phyloP scores from a whole-genome alignment of 2,797 vertebrate species.

The Darevskia nairensis region DNA sequence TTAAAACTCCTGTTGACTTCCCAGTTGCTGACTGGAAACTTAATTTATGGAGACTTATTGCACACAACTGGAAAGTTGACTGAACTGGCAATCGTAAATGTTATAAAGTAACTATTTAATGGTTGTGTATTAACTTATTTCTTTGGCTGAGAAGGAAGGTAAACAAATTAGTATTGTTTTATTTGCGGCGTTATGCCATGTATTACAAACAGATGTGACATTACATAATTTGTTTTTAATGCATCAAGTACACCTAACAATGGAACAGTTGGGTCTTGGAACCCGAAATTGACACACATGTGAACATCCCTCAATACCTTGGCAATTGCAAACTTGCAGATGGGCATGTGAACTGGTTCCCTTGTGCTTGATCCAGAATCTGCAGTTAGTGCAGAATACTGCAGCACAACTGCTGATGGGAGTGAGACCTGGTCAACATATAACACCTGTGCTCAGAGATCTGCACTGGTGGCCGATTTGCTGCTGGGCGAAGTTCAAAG shows the following conservation, averaged over 20 bases:
- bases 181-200: neutral
- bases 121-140: constrained; percentile 1
- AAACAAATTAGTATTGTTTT: constrained; percentile 13
- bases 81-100: constrained; percentile 2
- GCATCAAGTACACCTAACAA: neutral
- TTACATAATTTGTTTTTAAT: neutral
- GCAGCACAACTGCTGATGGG: too few relatives aligned
- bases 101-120: neutral
- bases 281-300: neutral
- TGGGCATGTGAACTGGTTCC: neutral
- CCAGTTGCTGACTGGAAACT: neutral
- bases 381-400: too few relatives aligned
- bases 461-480: too few relatives aligned
- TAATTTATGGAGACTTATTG: neutral
- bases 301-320: neutral
- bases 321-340: neutral
- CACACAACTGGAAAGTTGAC: neutral
- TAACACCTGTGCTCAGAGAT: too few relatives aligned
- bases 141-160: constrained; percentile 5
- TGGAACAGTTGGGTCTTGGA: neutral
- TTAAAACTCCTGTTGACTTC: neutral
- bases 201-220: neutral
- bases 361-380: too few relatives aligned
- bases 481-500: too few relatives aligned
- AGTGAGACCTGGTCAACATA: too few relatives aligned